These are phyloP conservation scores for Montipora efflorescens DNA, from an alignment of 64 coral and sea anemone species.

Conservation along the genomic window DNA sequence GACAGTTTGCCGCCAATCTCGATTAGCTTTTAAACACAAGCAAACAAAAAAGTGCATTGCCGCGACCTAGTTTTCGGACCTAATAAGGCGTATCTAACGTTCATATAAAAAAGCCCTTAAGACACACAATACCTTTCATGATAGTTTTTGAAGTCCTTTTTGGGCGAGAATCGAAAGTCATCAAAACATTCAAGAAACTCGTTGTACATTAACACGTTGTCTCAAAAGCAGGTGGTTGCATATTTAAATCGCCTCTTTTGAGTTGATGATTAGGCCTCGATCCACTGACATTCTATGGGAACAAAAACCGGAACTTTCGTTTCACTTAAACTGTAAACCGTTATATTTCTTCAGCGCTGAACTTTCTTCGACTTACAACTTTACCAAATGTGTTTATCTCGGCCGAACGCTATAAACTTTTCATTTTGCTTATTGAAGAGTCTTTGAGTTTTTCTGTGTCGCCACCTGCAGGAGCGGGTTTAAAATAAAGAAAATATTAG, in stretches of 20 bases:
- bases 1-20: conserved; percentile 26
- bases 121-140: background rate
- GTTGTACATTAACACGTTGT: no score
- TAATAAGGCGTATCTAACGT: background rate
- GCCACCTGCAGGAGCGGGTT: background rate
- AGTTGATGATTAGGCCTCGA: no score
- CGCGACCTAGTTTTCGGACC: no score
- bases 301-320: no score
- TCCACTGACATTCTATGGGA: no score
- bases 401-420: background rate
- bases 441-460: background rate
- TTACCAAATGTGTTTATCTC: conserved; percentile 33
- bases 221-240: no score
- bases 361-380: conserved; percentile 6
- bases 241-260: no score
- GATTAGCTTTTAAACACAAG: background rate
- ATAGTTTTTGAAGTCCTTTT: no score
- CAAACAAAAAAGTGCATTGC: background rate
- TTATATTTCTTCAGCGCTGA: background rate
- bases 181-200: no score
- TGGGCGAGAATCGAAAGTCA: no score
- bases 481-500: background rate
- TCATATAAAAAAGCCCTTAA: background rate
- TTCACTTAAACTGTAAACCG: background rate
- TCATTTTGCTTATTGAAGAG: background rate